phyloP scores from a whole-genome alignment of 2,113 vertebrate genomes.

The Atrichornis clamosus region DNA sequence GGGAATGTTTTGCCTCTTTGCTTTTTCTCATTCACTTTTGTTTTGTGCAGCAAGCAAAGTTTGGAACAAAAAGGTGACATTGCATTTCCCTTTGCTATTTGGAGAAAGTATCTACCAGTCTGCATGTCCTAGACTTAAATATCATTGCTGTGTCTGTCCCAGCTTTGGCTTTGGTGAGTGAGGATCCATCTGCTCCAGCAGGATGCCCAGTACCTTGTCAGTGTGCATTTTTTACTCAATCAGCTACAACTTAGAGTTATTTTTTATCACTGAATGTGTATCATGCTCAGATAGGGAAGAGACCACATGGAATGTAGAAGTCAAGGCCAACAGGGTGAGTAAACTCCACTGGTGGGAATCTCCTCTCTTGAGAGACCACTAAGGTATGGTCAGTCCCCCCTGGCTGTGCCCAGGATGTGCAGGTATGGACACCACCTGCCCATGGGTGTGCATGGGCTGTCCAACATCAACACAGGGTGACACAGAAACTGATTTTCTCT shows the following conservation, averaged over 20 bases:
- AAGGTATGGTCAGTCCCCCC: neutral
- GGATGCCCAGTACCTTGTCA: neutral
- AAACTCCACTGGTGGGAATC: conserved; percentile 64
- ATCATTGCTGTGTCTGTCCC: neutral
- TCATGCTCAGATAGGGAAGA: conserved; percentile 60
- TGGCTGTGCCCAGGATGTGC: neutral
- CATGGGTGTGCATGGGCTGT: neutral
- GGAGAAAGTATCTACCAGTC: neutral
- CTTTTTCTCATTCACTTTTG: neutral
- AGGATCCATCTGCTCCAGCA: neutral
- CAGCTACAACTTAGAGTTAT: conserved; percentile 45
- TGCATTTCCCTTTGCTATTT: neutral
- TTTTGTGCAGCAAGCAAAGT: neutral
- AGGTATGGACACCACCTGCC: neutral
- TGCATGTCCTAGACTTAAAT: neutral
- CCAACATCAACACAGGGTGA: neutral
- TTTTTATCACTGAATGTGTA: conserved; percentile 57
- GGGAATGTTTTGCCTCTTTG: neutral
- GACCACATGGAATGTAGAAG: conserved; percentile 61
- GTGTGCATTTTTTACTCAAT: conserved; percentile 31
- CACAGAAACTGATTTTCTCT: neutral
- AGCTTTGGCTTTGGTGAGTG: neutral
- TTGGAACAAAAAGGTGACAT: neutral
- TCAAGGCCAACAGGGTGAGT: conserved; percentile 68
- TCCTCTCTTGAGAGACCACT: neutral